phyloP scores from a whole-genome alignment of 2,797 vertebrate species.

The Potorous gilbertii region DNA sequence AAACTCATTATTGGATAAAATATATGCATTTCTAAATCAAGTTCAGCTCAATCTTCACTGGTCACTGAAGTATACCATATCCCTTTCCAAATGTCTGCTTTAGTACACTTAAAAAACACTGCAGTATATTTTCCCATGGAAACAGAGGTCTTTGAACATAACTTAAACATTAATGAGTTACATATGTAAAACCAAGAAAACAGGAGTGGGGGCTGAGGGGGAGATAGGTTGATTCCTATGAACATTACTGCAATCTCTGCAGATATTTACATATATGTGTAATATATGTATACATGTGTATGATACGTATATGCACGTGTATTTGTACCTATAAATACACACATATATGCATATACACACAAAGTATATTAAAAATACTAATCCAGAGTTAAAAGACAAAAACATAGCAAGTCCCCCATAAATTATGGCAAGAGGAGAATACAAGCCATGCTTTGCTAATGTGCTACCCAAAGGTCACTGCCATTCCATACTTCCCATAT shows the following conservation, averaged over 20 bases:
- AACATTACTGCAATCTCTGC: not conserved
- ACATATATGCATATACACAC: not conserved
- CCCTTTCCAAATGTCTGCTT: not conserved
- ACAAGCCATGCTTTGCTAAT: not conserved
- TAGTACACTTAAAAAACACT: conserved; percentile 40
- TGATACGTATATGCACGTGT: not conserved
- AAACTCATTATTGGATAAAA: conserved; percentile 38
- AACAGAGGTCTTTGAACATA: conserved; percentile 23
- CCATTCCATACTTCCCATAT: not conserved
- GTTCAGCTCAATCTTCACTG: not conserved
- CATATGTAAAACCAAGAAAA: not conserved
- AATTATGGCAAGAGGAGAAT: not conserved
- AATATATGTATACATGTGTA: not conserved
- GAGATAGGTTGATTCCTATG: not conserved
- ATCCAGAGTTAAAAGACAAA: not conserved
- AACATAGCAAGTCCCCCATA: not conserved
- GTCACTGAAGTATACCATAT: not conserved
- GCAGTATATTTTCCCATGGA: conserved; percentile 38
- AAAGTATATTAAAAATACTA: not conserved
- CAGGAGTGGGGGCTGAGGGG: not conserved
- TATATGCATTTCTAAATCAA: conserved; percentile 30
- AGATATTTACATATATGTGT: not conserved
- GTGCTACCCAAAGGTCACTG: not conserved
- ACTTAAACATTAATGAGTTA: conserved; percentile 34
- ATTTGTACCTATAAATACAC: not conserved